phyloP scores from a whole-genome alignment of 2,797 vertebrate genomes.

The Threskiornis aethiopicus region DNA sequence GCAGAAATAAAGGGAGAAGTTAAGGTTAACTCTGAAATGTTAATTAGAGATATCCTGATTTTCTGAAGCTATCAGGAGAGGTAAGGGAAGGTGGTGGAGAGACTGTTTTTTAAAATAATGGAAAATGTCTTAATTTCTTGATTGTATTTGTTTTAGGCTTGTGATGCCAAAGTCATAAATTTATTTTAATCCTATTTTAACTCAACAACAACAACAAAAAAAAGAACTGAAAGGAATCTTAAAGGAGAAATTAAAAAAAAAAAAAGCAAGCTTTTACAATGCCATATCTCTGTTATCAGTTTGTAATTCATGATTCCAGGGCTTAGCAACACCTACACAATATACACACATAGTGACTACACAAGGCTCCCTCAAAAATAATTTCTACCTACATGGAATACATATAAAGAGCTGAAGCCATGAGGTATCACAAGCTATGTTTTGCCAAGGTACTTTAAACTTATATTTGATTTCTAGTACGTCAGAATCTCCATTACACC shows the following conservation, averaged over 20 bases:
- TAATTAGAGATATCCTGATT: background rate
- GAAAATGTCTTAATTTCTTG: background rate
- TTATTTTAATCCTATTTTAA: background rate
- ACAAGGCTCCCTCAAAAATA: background rate
- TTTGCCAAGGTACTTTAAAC: background rate
- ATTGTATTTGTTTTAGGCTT: background rate
- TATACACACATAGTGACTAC: background rate
- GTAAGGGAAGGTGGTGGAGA: background rate
- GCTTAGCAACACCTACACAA: background rate
- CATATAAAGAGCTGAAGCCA: background rate
- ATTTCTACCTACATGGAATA: background rate
- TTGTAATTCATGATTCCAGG: background rate
- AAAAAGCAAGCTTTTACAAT: background rate
- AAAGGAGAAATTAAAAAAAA: background rate
- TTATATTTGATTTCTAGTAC: background rate
- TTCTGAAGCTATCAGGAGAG: background rate
- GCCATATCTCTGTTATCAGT: background rate
- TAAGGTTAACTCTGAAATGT: background rate
- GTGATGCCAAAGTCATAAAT: background rate
- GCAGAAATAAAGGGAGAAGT: background rate
- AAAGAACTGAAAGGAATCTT: background rate
- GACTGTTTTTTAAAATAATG: background rate
- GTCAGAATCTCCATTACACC: background rate
- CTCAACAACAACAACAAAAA: background rate
- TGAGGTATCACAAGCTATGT: fast-evolving